Percentiles rank a stretch among this genome's conserved stretches.
phyloP scores from a whole-genome alignment of 2,888 invertebrate genomes.

The Tachina fera region DNA sequence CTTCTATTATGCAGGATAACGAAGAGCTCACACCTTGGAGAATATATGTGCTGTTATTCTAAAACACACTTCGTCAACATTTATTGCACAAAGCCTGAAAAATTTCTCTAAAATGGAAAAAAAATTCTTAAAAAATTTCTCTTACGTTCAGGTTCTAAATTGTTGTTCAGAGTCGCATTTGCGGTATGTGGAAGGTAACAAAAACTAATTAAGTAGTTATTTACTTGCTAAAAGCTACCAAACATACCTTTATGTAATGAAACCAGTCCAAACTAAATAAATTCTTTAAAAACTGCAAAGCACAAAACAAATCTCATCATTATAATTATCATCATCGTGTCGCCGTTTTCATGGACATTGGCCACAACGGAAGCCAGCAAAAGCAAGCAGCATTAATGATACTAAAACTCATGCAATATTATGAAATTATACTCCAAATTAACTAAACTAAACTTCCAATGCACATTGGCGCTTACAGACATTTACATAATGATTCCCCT shows the following conservation, averaged over 20 bases:
- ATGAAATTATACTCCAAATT: constrained; percentile 57
- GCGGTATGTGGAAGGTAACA: constrained; percentile 39
- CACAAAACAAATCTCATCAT: constrained; percentile 21
- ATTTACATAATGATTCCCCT: constrained; percentile 76
- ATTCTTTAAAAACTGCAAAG: constrained; percentile 8
- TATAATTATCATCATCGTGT: constrained; percentile 26
- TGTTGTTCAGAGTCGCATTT: neutral
- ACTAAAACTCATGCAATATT: constrained; percentile 31
- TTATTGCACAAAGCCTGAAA: no score
- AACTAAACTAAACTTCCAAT: constrained; percentile 54
- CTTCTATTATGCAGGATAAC: no score
- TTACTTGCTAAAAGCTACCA: constrained; percentile 59
- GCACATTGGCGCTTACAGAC: constrained; percentile 73
- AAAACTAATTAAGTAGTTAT: constrained; percentile 71
- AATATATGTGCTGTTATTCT: no score
- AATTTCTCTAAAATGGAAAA: neutral
- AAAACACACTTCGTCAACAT: no score
- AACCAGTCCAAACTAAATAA: constrained; percentile 16
- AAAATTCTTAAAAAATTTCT: neutral
- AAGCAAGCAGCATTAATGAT: constrained; percentile 1
- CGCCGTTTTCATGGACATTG: constrained; percentile 4
- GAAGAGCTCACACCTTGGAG: no score
- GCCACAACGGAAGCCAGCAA: constrained; percentile 3
- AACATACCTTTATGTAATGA: constrained; percentile 21
- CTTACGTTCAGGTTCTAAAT: neutral